phyloP scores from a whole-genome alignment of 1,140 invertebrate genomes.

The Stenopsyche tienmushanensis region DNA sequence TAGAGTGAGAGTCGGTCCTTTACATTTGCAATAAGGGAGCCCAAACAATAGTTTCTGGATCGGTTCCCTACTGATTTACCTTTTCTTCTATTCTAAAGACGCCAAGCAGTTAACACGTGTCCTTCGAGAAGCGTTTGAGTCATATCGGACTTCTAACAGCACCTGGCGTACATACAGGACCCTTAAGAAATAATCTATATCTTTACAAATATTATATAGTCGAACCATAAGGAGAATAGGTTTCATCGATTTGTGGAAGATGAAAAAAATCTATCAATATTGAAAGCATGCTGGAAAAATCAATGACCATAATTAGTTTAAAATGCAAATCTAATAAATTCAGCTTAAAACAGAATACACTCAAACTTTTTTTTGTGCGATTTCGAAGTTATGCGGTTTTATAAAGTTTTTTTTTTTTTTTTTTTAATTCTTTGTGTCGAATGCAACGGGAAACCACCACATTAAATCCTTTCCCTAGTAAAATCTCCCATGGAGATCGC shows the following conservation, averaged over 20 bases:
- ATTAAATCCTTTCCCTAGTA: too few relatives aligned
- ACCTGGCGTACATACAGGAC: neutral
- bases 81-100: constrained; percentile 28
- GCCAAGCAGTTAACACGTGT: constrained; percentile 41
- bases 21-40: neutral
- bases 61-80: constrained; percentile 1
- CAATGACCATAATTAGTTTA: neutral
- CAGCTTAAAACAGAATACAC: too few relatives aligned
- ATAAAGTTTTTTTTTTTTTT: too few relatives aligned
- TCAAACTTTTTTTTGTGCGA: too few relatives aligned
- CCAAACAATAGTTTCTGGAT: neutral
- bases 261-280: neutral
- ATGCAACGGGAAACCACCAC: too few relatives aligned
- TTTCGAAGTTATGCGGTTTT: too few relatives aligned
- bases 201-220: neutral
- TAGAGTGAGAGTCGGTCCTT: too few relatives aligned
- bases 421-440: too few relatives aligned
- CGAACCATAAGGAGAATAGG: neutral
- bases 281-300: neutral
- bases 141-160: neutral
- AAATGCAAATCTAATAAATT: neutral
- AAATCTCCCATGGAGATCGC: too few relatives aligned
- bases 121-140: constrained; percentile 18
- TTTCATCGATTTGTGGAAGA: neutral
- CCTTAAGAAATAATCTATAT: neutral